Evolutionary conservation across 2,113 vertebrate species (phyloP), one percentile per base, ranked within the genome.

Genomic region (Macaca mulatta): DNA sequence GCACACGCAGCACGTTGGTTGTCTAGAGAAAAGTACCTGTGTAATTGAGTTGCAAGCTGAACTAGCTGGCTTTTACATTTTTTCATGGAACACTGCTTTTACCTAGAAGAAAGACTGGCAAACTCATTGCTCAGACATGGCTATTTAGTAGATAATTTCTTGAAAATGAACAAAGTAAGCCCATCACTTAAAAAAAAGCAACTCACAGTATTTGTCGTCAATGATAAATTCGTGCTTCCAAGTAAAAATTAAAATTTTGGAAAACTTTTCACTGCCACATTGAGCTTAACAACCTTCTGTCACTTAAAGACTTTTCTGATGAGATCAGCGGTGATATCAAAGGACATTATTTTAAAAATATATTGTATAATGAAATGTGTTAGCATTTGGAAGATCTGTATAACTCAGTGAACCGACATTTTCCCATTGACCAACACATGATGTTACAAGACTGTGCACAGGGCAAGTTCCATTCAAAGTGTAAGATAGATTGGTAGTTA

Each of bases 1-100:
- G 38, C 7, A 0, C 0, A 0, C 1, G n/a, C n/a, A 14, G n/a
- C 3, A 30, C 0, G 1, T 9, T 27, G 38, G n/a, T 9, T 45
- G 38, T 27, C 45, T 22, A 2, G 43, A 55, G 67, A 14, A 80
- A 55, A 45, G 43, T 11, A 9, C 69, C 25, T 3, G 10, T 23
- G n/a, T 12, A 50, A 77, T 5, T 43, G n/a, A 75, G 55, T 45
- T 57, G 92, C 74, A 27, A 22, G 13, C 20, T 69, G 40, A 93
- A 32, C 30, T n/a, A 75, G 89, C 61, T 16, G 1, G 35, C 72
- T 52, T 25, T n/a, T 38, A 8, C 20, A 35, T 35, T 3, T 14
- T 78, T 38, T 75, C 61, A 81, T 1, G 43, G 91, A 91, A 80
- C 25, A 57, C 45, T 5, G 38, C 72, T 89, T 84, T 64, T 50